Conservation (phyloP, 2,113 vertebrate genomes). For the Centropus bengalensis region DNA sequence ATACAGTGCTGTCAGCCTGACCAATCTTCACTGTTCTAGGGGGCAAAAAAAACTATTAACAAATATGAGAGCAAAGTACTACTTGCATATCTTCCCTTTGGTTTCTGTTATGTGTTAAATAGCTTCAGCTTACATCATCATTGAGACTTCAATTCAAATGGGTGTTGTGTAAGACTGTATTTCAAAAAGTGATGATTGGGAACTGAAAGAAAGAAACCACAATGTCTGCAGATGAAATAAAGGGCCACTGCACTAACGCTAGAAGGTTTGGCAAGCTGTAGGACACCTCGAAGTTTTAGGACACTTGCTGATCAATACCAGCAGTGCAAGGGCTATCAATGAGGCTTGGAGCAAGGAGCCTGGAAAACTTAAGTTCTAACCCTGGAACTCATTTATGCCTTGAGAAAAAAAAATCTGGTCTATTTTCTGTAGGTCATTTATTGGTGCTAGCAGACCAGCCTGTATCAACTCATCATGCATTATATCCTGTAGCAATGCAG, state of each 20-base stretch:
- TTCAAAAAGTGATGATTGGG: not conserved
- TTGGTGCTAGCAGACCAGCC: not conserved
- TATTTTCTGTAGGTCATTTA: not conserved
- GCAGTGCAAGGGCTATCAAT: not conserved
- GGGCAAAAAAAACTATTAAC: not conserved
- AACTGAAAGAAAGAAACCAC: not conserved
- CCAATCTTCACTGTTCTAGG: not conserved
- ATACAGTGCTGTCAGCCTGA: not conserved
- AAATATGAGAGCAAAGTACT: not conserved
- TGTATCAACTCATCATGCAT: not conserved
- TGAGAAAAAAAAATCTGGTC: not conserved
- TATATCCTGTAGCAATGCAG: not conserved
- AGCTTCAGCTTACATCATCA: not conserved
- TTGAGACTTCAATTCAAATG: not conserved
- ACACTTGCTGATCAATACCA: not conserved
- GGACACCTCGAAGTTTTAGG: not conserved
- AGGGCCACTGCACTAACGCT: not conserved
- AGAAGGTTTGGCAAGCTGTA: not conserved
- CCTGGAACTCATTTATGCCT: not conserved
- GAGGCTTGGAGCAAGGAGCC: not conserved
- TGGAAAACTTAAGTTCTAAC: not conserved
- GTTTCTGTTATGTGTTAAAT: not conserved
- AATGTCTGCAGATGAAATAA: not conserved
- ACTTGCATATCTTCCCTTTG: not conserved
- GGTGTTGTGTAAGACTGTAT: not conserved